A percentile compares a stretch with the other conserved stretches of the same genome.
phyloP scores from a whole-genome alignment of 2,113 vertebrate genomes.

The Clarias macrocephalus region DNA sequence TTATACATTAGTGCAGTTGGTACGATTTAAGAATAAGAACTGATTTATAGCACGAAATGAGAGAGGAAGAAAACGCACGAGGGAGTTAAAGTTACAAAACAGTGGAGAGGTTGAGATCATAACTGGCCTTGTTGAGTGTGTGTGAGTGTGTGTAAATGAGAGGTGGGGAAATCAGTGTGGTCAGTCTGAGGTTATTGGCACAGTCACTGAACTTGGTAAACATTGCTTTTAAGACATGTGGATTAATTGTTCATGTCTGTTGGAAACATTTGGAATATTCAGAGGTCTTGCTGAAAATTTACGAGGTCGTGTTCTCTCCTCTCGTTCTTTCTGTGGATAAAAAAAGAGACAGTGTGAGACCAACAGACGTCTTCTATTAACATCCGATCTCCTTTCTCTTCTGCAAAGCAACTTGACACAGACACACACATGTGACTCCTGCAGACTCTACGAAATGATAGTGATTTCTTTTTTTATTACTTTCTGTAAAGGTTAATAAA shows the following conservation, averaged over 20 bases:
- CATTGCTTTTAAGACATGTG: constrained; percentile 5
- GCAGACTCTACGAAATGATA: neutral
- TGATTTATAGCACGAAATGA: constrained; percentile 1
- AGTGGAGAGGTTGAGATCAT: constrained; percentile 43
- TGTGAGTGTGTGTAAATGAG: neutral
- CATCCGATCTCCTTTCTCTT: neutral
- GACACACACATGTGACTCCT: neutral
- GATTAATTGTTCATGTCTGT: constrained; percentile 24
- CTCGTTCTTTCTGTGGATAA: constrained; percentile 7
- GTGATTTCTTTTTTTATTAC: neutral
- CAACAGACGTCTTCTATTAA: constrained; percentile 5
- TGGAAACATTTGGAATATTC: constrained; percentile 21
- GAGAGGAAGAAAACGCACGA: neutral
- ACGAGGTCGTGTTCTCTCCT: neutral
- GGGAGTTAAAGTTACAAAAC: neutral
- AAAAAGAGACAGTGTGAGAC: neutral
- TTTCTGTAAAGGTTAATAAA: neutral
- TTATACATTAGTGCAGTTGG: neutral
- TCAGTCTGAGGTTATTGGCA: constrained; percentile 47
- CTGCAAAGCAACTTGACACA: neutral
- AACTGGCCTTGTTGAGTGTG: constrained; percentile 32
- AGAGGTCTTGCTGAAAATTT: neutral
- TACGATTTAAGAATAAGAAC: neutral
- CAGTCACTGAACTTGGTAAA: constrained; percentile 32
- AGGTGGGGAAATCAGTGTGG: constrained; percentile 3